These are phyloP conservation scores for Plumapathes pennacea DNA, from an alignment of 92 coral and sea anemone species.

Conservation along the genomic window DNA sequence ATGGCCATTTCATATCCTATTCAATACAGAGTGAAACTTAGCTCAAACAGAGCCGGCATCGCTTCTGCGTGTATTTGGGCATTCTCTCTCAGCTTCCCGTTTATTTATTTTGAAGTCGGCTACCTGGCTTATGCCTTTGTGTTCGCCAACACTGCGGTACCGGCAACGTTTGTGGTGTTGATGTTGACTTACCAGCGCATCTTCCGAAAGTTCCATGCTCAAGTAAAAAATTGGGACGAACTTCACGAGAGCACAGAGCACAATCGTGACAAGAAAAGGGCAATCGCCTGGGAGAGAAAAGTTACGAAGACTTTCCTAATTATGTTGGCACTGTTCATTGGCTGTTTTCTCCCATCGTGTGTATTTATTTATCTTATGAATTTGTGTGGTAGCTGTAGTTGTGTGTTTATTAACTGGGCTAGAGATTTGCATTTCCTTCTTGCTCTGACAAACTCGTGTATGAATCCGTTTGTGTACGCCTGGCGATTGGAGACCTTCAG, in stretches of 20 bases:
- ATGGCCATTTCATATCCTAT: constrained; percentile 79
- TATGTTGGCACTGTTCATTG: constrained; percentile 54
- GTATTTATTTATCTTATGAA: constrained; percentile 82
- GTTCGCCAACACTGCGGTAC: constrained; percentile 61
- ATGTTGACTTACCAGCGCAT: constrained; percentile 66
- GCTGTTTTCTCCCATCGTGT: constrained; percentile 75
- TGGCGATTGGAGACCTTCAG: constrained; percentile 83
- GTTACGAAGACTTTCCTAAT: constrained; percentile 83
- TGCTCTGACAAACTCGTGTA: constrained; percentile 74
- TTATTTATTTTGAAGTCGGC: constrained; percentile 70
- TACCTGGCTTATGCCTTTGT: constrained; percentile 77
- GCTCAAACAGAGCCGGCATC: constrained; percentile 65
- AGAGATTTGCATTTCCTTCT: constrained; percentile 79
- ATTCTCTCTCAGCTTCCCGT: constrained; percentile 71
- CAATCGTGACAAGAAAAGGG: constrained; percentile 65
- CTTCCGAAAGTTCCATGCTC: constrained; percentile 56
- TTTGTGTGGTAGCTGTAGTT: constrained; percentile 75
- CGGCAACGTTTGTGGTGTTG: constrained; percentile 55
- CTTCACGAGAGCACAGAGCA: constrained; percentile 25
- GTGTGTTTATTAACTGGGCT: constrained; percentile 76
- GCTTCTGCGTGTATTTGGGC: constrained; percentile 77
- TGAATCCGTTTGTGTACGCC: constrained; percentile 89
- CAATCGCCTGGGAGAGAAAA: constrained; percentile 69
- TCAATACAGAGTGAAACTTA: constrained; percentile 65
- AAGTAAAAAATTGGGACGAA: constrained; percentile 57